Base-by-base conservation (phyloP, 1,140 invertebrate genomes). In the Aphelenchoides besseyi region DNA sequence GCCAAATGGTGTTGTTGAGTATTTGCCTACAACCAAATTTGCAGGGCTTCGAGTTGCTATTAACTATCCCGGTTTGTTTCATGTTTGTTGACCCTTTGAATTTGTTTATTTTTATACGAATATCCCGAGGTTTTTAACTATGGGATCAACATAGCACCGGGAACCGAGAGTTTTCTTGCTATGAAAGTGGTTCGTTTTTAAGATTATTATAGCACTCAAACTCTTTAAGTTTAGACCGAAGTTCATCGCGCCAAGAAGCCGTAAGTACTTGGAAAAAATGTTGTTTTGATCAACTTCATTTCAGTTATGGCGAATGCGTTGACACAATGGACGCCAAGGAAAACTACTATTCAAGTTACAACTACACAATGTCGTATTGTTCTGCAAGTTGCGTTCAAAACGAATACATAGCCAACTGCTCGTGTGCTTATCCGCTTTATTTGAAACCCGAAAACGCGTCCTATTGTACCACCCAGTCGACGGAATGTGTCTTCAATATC, bases 301-400 rank as follows among this genome's bases (percentile, higher is more conserved):
- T n/a, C n/a, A n/a, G n/a, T n/a, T n/a, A 73, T 54, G 74, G 71
- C 35, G 29, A 72, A 32, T 73, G 71, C 48, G 57, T 37, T 8
- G 71, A 73, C 74, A 5, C 33, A 3, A 18, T 59, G 35, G 5
- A 37, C 9, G 71, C 26, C 8, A 23, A 23, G 16, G 12, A 18
- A 5, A 76, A 73, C 41, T 73, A 76, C 41, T 77, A 77, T 30
- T 18, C 75, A 5, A n/a, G 28, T 18, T 76, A 30, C 36, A 48
- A 32, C 74, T 73, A 73, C 52, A 69, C 74, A 2, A 16, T 73
- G 30, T 12, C 30, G n/a, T 72, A 77, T 29, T 73, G 71, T 54
- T 69, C 77, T 12, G 16, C 61, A 26, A 77, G 26, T 23, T 73
- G 71, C 74, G 68, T 33, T n/a, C 71, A 73, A 48, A 48, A 72